Evolutionary conservation across 2,797 vertebrate genomes (phyloP).

Genomic region (Melanotaenia parkinsoni): DNA sequence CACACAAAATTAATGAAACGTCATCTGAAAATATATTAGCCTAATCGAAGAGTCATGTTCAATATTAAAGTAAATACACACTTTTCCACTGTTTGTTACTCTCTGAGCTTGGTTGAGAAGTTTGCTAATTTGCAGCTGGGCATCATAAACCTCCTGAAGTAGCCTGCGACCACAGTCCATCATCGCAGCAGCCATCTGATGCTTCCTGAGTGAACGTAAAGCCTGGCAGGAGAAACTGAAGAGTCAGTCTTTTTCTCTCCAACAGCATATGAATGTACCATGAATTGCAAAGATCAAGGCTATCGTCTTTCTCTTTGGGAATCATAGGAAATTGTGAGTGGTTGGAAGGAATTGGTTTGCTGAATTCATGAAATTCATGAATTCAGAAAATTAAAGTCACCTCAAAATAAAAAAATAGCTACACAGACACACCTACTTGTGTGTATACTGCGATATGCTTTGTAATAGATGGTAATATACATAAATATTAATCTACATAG

Average conservation of each 20-base stretch:
- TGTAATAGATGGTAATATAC: background rate
- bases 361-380: too few species aligned
- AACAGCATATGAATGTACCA: background rate
- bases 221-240: conserved; percentile 74
- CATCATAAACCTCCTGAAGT: conserved; percentile 78
- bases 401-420: background rate
- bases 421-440: background rate
- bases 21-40: background rate
- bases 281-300: background rate
- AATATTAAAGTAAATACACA: conserved; percentile 3
- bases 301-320: background rate
- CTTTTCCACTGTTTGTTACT: conserved; percentile 57
- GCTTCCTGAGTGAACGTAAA: conserved; percentile 83
- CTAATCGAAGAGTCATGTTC: background rate
- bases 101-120: conserved; percentile 32
- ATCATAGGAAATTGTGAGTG: background rate
- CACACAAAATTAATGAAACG: background rate
- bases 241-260: background rate
- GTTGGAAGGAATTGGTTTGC: background rate
- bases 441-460: background rate
- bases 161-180: conserved; percentile 88
- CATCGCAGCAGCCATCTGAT: conserved; percentile 82
- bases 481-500: background rate
- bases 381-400: background rate
- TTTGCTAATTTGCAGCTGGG: conserved; percentile 50